Conservation (phyloP, 2,888 invertebrate genomes). For the Linnaemya vulpina region DNA sequence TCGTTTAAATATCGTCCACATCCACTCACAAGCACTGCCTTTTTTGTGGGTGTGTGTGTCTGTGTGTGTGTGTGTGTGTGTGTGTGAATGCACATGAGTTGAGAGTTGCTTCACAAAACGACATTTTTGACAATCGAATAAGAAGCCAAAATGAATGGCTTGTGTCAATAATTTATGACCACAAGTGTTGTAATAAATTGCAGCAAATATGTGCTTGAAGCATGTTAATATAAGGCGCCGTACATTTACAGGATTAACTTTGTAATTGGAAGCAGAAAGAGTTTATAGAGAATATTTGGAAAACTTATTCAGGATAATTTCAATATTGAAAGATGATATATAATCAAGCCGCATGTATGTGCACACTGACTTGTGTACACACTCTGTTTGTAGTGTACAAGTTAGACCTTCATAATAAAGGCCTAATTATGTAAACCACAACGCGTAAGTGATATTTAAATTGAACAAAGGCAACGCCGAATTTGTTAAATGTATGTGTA, state of each 20-base stretch:
- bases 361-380: no score
- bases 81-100: not conserved
- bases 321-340: no score
- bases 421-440: no score
- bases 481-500: no score
- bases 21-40: not conserved
- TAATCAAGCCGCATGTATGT: no score
- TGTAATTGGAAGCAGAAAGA: not conserved
- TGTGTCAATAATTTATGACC: conserved; percentile 66
- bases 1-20: not conserved
- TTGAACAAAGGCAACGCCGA: no score
- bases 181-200: conserved; percentile 54
- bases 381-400: no score
- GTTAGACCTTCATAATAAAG: no score
- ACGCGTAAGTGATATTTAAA: no score
- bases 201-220: conserved; percentile 8
- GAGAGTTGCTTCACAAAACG: conserved; percentile 14
- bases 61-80: not conserved
- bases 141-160: conserved; percentile 40
- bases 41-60: not conserved
- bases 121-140: conserved; percentile 39
- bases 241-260: not conserved
- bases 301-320: not conserved
- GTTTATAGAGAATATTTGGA: not conserved
- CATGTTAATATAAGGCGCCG: conserved; percentile 1